Conservation (phyloP, 1,140 invertebrate species). For the Hyles euphorbiae region DNA sequence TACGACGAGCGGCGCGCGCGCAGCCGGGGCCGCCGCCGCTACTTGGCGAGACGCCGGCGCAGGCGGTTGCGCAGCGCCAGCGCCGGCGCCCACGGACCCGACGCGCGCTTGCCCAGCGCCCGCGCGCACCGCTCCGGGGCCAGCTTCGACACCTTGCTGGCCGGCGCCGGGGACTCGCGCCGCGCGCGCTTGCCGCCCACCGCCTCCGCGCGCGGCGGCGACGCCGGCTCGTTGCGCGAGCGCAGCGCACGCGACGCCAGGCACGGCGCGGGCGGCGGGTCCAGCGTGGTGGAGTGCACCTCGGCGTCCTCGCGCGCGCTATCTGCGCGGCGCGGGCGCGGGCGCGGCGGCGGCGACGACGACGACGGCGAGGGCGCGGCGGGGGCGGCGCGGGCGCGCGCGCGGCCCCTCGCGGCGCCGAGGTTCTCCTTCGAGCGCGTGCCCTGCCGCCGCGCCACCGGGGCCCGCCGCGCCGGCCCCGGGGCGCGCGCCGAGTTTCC, state of each 20-base stretch:
- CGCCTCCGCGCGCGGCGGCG: conserved; percentile 11
- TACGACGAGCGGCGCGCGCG: conserved; percentile 18
- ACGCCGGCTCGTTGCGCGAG: conserved; percentile 22
- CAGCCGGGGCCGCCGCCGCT: conserved; percentile 22
- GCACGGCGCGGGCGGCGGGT: conserved; percentile 26
- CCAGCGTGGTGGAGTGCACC: conserved; percentile 43
- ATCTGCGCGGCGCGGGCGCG: conserved; percentile 18
- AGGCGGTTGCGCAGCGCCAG: conserved; percentile 54
- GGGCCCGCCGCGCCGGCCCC: conserved; percentile 43
- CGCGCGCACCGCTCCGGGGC: conserved; percentile 23
- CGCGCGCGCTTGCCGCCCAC: conserved; percentile 13
- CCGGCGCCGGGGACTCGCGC: conserved; percentile 8
- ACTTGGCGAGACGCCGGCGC: conserved; percentile 56
- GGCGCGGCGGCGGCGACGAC: conserved; percentile 19
- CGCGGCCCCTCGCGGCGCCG: conserved; percentile 35
- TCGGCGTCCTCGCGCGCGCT: conserved; percentile 25
- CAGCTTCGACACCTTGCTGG: conserved; percentile 15
- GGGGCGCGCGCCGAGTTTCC: conserved; percentile 58
- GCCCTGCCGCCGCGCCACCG: conserved; percentile 39
- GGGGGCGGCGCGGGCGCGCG: conserved; percentile 34
- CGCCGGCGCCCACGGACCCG: conserved; percentile 53
- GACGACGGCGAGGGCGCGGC: conserved; percentile 25
- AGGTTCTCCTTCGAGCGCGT: conserved; percentile 52
- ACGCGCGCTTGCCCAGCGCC: conserved; percentile 42
- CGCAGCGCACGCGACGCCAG: conserved; percentile 21